These are phyloP conservation scores for Henricia sp. DNA, from an alignment of 53 echinoderm and acorn worm genomes.

Conservation along the genomic window DNA sequence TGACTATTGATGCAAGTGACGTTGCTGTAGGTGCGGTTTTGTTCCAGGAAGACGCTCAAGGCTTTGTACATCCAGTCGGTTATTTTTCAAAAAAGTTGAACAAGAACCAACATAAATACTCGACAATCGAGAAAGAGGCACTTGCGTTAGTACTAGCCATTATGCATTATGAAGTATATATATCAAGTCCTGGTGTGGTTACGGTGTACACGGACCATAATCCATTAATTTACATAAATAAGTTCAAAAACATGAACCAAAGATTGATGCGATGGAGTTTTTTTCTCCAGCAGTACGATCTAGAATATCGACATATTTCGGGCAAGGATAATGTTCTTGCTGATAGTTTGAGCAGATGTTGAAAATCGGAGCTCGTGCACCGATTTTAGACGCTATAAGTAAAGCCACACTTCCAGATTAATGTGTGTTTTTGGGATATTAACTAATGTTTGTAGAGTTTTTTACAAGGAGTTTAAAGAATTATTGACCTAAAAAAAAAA, in stretches of 20 bases:
- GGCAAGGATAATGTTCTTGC: constrained; percentile 79
- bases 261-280: constrained; percentile 65
- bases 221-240: constrained; percentile 49
- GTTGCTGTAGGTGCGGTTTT: constrained; percentile 63
- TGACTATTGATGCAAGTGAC: constrained; percentile 75
- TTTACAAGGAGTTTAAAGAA: too few species aligned
- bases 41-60: constrained; percentile 51
- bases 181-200: not conserved
- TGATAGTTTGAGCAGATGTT: constrained; percentile 49
- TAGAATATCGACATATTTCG: constrained; percentile 58
- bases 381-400: too few species aligned
- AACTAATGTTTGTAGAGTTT: too few species aligned
- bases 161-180: constrained; percentile 67
- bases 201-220: constrained; percentile 57
- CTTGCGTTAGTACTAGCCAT: constrained; percentile 60
- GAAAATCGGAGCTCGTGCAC: too few species aligned
- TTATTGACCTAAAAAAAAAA: too few species aligned
- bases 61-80: constrained; percentile 67
- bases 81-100: constrained; percentile 69
- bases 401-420: too few species aligned
- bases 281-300: constrained; percentile 50
- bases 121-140: constrained; percentile 74
- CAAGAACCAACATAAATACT: constrained; percentile 69
- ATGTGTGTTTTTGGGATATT: too few species aligned
- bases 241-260: constrained; percentile 55